These are phyloP conservation scores for Acronicta leporina DNA, from an alignment of 2,888 invertebrate species.

Conservation along the genomic window DNA sequence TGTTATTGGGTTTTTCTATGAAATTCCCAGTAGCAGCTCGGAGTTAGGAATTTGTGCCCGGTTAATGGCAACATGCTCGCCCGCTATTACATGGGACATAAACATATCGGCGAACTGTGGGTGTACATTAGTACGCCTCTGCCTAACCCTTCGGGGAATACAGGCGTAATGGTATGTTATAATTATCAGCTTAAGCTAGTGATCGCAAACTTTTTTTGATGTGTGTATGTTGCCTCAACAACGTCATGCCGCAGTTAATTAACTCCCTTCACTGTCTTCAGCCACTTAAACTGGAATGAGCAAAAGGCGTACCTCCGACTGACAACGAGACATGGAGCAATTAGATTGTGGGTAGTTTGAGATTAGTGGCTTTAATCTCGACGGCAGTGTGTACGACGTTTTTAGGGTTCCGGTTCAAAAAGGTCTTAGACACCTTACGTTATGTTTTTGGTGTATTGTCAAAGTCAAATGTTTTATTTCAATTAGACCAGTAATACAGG, in stretches of 20 bases:
- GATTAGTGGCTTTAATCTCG: conserved; percentile 56
- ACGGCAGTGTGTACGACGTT: conserved; percentile 23
- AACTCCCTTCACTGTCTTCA: conserved; percentile 69
- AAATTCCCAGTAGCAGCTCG: too few relatives aligned
- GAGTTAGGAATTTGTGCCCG: too few relatives aligned
- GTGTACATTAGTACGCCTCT: not conserved
- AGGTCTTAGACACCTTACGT: too few relatives aligned
- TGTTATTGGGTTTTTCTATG: too few relatives aligned
- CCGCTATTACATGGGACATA: too few relatives aligned
- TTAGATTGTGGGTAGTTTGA: conserved; percentile 66
- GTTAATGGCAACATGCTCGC: too few relatives aligned
- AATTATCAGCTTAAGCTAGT: too few relatives aligned
- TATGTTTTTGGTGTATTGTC: too few relatives aligned
- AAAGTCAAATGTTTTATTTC: too few relatives aligned
- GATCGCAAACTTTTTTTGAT: conserved; percentile 19
- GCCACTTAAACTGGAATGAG: conserved; percentile 74
- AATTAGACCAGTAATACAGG: too few relatives aligned
- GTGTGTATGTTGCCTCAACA: conserved; percentile 35
- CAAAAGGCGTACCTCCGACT: conserved; percentile 68
- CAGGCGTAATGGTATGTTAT: too few relatives aligned
- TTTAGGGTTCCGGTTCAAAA: conserved; percentile 6
- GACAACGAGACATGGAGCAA: conserved; percentile 71
- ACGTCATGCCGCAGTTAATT: conserved; percentile 69
- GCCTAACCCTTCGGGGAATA: not conserved
- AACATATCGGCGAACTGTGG: too few relatives aligned